Evolutionary conservation across 2,888 invertebrate species (phyloP), one percentile per base, ranked within the genome.

Genomic region (Hydroisotoma schaefferi): DNA sequence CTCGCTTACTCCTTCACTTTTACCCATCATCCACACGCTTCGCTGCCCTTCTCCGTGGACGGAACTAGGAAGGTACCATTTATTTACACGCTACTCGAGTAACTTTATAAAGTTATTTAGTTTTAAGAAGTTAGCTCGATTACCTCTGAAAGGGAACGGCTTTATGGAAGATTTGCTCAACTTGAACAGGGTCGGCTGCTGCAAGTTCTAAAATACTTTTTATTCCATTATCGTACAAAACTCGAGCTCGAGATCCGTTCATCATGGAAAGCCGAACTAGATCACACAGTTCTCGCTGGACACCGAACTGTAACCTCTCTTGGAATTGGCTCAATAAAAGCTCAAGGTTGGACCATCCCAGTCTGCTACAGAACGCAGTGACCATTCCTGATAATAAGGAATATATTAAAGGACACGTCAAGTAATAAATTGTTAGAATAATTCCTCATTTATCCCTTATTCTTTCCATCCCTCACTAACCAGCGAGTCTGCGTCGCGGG

Each of bases 341-440:
- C 76, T 94, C 90, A 74, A 99, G 81, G 75, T 88, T 90, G 68
- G 84, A 84, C 97, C 98, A 99, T 25, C 94, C 92, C 12, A 99
- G 79, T 55, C 93, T 87, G 65, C 84, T 85, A 77, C 95, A 94
- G 79, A 99, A 98, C n/a, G 90, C 86, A 2, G 94, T 93, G 1
- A 98, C 90, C 89, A 97, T 97, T 57, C 94, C 95, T 89, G 53
- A 38, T 57, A 47, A 6, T 29, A n/a, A 38, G 33, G 33, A 18
- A 18, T 18, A 46, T 26, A 33, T 20, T 22, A 49, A 53, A 22
- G 10, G 12, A n/a, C n/a, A n/a, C n/a, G n/a, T n/a, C n/a, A n/a
- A n/a, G n/a, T n/a, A n/a, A n/a, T n/a, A n/a, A n/a, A n/a, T n/a
- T n/a, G n/a, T n/a, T n/a, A n/a, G n/a, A n/a, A n/a, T n/a, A n/a